Evolutionary conservation across 2,888 invertebrate species (phyloP).

Genomic region (Osmoderma eremita): DNA sequence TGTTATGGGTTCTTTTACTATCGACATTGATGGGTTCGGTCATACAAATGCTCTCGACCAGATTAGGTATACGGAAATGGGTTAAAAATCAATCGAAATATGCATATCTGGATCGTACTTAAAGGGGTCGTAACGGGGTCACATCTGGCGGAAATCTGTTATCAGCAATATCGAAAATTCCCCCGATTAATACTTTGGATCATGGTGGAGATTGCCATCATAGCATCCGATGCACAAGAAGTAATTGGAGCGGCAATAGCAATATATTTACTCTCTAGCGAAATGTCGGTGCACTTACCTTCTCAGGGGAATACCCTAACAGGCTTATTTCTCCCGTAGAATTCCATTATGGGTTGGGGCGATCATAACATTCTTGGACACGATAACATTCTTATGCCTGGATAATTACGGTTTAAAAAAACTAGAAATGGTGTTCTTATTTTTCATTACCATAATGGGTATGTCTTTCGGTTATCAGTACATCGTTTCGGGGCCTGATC

Average conservation of each 20-base stretch:
- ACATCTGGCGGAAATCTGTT: constrained; percentile 85
- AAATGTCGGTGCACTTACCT: constrained; percentile 66
- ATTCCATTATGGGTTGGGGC: constrained; percentile 85
- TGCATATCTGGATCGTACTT: constrained; percentile 65
- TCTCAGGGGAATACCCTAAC: no score
- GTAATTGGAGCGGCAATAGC: constrained; percentile 93
- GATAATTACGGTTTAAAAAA: constrained; percentile 87
- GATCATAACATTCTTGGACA: constrained; percentile 85
- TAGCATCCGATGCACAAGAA: constrained; percentile 92
- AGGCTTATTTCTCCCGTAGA: constrained; percentile 60
- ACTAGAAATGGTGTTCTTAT: constrained; percentile 84
- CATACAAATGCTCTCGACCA: constrained; percentile 77
- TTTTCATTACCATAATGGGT: constrained; percentile 85
- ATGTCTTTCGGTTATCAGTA: constrained; percentile 89
- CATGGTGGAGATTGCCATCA: constrained; percentile 92
- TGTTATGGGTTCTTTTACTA: constrained; percentile 86
- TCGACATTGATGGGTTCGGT: constrained; percentile 85
- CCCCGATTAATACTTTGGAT: constrained; percentile 85
- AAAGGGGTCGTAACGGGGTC: constrained; percentile 86
- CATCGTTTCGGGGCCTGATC: constrained; percentile 76
- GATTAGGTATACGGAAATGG: constrained; percentile 56
- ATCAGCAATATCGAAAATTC: constrained; percentile 77
- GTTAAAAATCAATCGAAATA: no score
- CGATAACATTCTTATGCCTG: constrained; percentile 86
- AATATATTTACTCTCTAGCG: constrained; percentile 81